phyloP scores from a whole-genome alignment of 2,888 invertebrate genomes.

The Drosophila pseudotalamancana region DNA sequence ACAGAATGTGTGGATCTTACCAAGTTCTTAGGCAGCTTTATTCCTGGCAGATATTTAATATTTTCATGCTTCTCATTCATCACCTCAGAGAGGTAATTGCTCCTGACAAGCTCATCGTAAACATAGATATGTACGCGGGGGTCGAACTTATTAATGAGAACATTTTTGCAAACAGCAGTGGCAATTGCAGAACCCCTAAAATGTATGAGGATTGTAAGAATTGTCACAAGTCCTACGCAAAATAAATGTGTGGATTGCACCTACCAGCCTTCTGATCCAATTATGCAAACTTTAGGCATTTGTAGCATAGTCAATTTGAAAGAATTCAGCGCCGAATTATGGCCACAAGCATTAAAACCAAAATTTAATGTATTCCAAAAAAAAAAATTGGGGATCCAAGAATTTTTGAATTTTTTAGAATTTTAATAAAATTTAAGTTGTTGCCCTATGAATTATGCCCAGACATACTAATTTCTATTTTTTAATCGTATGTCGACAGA shows the following conservation, averaged over 20 bases:
- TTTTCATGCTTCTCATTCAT: conserved; percentile 72
- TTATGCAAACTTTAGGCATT: conserved; percentile 65
- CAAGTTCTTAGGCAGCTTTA: conserved; percentile 65
- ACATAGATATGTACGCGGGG: conserved; percentile 69
- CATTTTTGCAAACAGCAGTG: conserved; percentile 64
- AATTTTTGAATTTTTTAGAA: conserved; percentile 19
- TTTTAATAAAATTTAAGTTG: conserved; percentile 24
- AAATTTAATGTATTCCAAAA: conserved; percentile 5
- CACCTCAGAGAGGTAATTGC: conserved; percentile 47
- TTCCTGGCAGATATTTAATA: conserved; percentile 70
- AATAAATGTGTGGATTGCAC: conserved; percentile 16
- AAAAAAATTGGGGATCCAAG: neutral
- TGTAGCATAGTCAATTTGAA: conserved; percentile 42
- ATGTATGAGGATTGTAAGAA: too few species aligned
- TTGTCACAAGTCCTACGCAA: neutral
- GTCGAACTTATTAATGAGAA: conserved; percentile 32
- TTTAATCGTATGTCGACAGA: conserved; percentile 13
- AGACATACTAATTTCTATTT: conserved; percentile 6
- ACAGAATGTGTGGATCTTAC: conserved; percentile 46
- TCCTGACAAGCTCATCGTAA: conserved; percentile 62
- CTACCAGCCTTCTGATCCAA: conserved; percentile 68
- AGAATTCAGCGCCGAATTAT: conserved; percentile 22
- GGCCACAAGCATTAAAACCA: conserved; percentile 9
- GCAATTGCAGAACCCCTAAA: conserved; percentile 68
- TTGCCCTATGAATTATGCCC: conserved; percentile 16